Percentiles rank a stretch among this genome's conserved stretches.
Conservation (phyloP, 2,888 invertebrate species). For the Leptinotarsa haldemani region DNA sequence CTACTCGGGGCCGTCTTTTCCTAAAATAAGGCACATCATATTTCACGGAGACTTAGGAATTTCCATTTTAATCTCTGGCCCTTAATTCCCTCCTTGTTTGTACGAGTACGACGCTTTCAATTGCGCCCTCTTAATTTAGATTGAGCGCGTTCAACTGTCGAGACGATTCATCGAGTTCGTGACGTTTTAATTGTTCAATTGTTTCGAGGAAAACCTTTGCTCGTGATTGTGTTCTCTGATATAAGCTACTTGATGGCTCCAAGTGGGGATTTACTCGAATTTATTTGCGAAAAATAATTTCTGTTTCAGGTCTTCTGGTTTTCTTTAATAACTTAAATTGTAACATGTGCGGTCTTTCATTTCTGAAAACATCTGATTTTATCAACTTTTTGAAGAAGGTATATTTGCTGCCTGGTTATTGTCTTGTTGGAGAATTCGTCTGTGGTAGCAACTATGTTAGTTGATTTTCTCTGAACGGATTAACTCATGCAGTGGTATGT, state of each 20-base stretch:
- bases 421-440: too few species aligned
- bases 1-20: not conserved
- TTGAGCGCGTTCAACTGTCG: conserved; percentile 40
- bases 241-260: conserved; percentile 1
- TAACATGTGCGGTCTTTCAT: too few species aligned
- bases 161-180: conserved; percentile 34
- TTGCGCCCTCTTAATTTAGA: conserved; percentile 36
- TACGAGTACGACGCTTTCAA: conserved; percentile 17
- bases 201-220: conserved; percentile 21
- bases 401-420: too few species aligned
- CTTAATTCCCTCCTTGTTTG: conserved; percentile 30
- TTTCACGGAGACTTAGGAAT: conserved; percentile 61
- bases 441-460: too few species aligned
- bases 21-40: conserved; percentile 58
- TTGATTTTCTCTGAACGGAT: too few species aligned
- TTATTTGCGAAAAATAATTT: too few species aligned
- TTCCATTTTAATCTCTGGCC: conserved; percentile 58
- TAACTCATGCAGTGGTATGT: too few species aligned
- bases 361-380: too few species aligned
- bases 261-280: not conserved
- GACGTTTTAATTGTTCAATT: conserved; percentile 34
- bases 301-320: too few species aligned
- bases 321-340: too few species aligned
- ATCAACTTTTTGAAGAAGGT: too few species aligned
- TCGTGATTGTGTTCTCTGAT: conserved; percentile 4